Percentiles rank a stretch among this genome's conserved stretches.
Conservation (phyloP, 2,113 vertebrate species). For the Thunnus maccoyii region DNA sequence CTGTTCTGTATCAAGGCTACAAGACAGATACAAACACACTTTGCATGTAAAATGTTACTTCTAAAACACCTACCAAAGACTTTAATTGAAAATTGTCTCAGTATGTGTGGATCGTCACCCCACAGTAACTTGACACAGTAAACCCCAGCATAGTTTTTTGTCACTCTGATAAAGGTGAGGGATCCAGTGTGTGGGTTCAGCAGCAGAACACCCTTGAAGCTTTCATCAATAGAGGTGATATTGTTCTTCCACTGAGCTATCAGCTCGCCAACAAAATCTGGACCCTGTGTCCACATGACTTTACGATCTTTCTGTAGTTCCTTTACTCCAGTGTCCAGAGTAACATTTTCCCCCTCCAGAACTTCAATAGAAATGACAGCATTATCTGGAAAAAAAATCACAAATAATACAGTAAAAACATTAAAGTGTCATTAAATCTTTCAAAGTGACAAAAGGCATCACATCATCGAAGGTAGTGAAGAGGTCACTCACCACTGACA, state of each 20-base stretch:
- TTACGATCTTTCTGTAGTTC: not conserved
- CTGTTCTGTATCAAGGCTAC: too few relatives aligned
- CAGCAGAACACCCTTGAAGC: not conserved
- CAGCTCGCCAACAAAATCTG: not conserved
- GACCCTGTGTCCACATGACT: not conserved
- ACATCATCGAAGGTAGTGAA: not conserved
- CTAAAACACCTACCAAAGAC: too few relatives aligned
- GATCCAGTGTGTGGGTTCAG: not conserved
- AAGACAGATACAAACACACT: too few relatives aligned
- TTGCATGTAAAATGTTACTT: too few relatives aligned
- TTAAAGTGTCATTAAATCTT: too few relatives aligned
- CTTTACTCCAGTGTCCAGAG: not conserved
- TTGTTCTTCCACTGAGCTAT: not conserved
- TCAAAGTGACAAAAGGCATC: too few relatives aligned
- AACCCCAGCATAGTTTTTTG: not conserved
- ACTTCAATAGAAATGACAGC: fast-evolving
- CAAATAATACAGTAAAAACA: too few relatives aligned
- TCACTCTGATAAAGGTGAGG: not conserved
- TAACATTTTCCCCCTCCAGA: not conserved
- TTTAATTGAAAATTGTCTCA: too few relatives aligned
- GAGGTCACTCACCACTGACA: not conserved
- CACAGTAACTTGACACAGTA: not conserved
- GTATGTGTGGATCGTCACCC: not conserved
- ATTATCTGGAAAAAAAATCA: not conserved
- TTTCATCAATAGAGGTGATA: not conserved